Base-by-base conservation (phyloP, 2,797 vertebrate genomes). In the Microctenopoma lineatum region DNA sequence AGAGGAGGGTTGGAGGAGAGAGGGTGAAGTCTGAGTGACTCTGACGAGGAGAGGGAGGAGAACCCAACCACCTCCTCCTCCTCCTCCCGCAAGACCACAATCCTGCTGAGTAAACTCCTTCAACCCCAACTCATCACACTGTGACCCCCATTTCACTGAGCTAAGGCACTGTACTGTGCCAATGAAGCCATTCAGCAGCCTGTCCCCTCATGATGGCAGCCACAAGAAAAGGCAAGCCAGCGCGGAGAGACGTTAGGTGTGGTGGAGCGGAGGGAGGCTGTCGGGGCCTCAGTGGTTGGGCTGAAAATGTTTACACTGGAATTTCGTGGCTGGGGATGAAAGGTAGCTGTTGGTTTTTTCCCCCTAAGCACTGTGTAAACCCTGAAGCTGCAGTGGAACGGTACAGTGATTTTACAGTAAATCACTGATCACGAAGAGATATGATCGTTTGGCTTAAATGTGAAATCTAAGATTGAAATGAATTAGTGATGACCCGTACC, bases 61-160 rank as follows among this genome's bases (percentile, higher is more conserved):
- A 64, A 51, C 66, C 18, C 47, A 56, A 9, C 53, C 54, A 25
- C 36, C 62, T 7, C 36, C 65, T 6, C 29, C 45, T 10, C 59
- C 77, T 29, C 57, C 44, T 62, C 70, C 66, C 14, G 32, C 47
- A 41, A 41, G 59, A 59, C 72, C 77, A 71, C 77, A 70, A 70
- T 90, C 84, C 85, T 85, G 85, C 84, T 87, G 87, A 86, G 87
- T 79, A 72, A 84, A 88, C 85, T 85, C 54, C 72, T 73, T 53
- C 21, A 52, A 61, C 46, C 61, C 45, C 41, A 26, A 25, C 61
- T 59, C 59, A 11, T 77, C 66, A 57, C 53, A 18, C 58, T 4
- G 53, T 12, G 9, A 26, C 5, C 32, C 34, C 42, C 26, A 3
- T 52, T 54, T 26, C 75, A 47, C 38, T 26, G 68, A 74, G 56